Base-by-base conservation (phyloP, 2,888 invertebrate genomes). In the Baronia brevicornis region DNA sequence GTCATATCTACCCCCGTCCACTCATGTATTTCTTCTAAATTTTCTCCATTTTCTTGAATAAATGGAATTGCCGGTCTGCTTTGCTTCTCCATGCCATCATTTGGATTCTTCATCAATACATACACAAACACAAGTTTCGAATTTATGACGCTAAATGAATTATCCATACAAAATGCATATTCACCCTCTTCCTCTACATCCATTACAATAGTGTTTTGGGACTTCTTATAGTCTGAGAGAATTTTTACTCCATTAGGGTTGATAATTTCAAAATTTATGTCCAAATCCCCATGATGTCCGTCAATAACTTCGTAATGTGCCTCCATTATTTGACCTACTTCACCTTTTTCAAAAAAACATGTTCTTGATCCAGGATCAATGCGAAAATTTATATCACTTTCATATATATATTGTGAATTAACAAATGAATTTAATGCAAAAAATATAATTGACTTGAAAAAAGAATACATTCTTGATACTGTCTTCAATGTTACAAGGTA, bases 161-260 rank as follows among this genome's bases (percentile, higher is more conserved):
- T 96, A 66, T 96, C 96, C 66, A 96, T 90, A 60, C 96, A 96
- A 48, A 95, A 87, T 35, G 89, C 88, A 66, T 92, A 94, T 54
- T 93, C 94, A 6, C 95, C 95, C 21, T 86, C 85, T 15, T 72
- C 58, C 19, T 69, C 61, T 9, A 88, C 82, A 26, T 89, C 86
- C 39, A 88, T 67, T 29, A 90, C 87, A 47, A 92, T 89, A 10
- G 87, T 84, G 49, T 91, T 91, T 59, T 91, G 89, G 0, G 89
- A 70, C 58, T 89, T 90, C 51, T 91, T 91, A 52, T 85, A 88
- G 56, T 93, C 92, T 0, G 86, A 78, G 0, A 88, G 68, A 8
- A 92, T 60, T 33, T 87, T 84, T 20, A 82, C 58, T 0, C 89
- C 90, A 4, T 71, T 77, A 1, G 93, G 92, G 45, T 91, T 89